Percentiles rank a stretch among this genome's conserved stretches.
These are phyloP conservation scores for Caretta caretta DNA, from an alignment of 2,113 vertebrate genomes.

Conservation along the genomic window DNA sequence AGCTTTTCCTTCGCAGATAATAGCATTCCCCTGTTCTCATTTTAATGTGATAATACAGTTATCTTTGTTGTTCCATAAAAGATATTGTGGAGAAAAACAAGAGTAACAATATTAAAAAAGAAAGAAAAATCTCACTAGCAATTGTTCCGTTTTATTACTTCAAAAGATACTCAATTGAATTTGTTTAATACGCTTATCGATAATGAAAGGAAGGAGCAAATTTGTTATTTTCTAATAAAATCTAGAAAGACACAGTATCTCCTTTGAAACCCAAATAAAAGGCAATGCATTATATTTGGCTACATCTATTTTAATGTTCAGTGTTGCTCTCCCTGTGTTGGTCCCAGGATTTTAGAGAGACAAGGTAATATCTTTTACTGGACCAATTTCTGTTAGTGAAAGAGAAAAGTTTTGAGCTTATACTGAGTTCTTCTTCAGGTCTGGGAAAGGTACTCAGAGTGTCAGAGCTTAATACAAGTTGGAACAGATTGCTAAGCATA, in stretches of 20 bases:
- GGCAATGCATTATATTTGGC: not conserved
- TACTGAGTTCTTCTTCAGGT: not conserved
- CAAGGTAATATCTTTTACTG: not conserved
- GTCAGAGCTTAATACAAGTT: not conserved
- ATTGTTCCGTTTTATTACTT: not conserved
- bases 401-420: not conserved
- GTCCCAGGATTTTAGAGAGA: not conserved
- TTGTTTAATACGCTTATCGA: not conserved
- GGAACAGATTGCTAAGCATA: not conserved
- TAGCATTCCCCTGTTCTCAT: not conserved
- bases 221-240: not conserved
- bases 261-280: not conserved
- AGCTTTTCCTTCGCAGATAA: not conserved
- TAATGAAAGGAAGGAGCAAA: not conserved
- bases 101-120: not conserved
- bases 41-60: not conserved
- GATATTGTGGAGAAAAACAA: not conserved
- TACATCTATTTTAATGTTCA: not conserved
- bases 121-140: not conserved
- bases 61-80: not conserved
- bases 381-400: not conserved
- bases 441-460: not conserved
- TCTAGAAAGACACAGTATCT: not conserved
- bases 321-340: not conserved
- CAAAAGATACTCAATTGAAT: not conserved